These are phyloP conservation scores for Xyrichtys novacula DNA, from an alignment of 2,797 vertebrate species.

Conservation along the genomic window DNA sequence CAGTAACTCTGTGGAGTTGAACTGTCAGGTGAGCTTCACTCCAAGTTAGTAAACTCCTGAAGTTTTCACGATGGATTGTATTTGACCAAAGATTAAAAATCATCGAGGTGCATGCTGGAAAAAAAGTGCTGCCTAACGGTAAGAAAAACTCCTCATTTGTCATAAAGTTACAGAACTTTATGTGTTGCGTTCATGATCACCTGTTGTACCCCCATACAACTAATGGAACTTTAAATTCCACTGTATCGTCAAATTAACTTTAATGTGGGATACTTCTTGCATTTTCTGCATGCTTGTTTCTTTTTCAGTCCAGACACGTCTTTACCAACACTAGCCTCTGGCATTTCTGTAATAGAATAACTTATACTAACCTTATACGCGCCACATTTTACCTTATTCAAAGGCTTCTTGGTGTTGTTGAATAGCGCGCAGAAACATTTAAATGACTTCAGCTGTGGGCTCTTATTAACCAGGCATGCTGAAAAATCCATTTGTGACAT, in stretches of 20 bases:
- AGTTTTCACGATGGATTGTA: conserved; percentile 43
- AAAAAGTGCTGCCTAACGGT: conserved; percentile 44
- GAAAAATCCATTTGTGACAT: background rate
- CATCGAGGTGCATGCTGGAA: background rate
- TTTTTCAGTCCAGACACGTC: background rate
- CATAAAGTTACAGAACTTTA: no score
- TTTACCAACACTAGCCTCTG: background rate
- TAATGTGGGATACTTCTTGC: no score
- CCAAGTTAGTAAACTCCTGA: conserved; percentile 35
- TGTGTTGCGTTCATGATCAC: background rate
- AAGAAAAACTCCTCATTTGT: conserved; percentile 25
- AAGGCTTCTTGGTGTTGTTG: background rate
- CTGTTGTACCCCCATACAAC: background rate
- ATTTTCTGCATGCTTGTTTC: background rate
- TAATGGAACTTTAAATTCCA: no score
- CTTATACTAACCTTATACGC: background rate
- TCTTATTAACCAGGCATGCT: background rate
- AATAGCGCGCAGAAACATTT: background rate
- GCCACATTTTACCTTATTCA: background rate
- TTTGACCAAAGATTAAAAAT: background rate
- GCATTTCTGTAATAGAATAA: background rate
- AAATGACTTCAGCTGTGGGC: background rate
- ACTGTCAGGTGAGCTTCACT: conserved; percentile 59
- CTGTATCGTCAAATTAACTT: background rate
- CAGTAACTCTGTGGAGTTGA: background rate